Evolutionary conservation across 2,113 vertebrate species (phyloP).

Genomic region (Amia ocellicauda): DNA sequence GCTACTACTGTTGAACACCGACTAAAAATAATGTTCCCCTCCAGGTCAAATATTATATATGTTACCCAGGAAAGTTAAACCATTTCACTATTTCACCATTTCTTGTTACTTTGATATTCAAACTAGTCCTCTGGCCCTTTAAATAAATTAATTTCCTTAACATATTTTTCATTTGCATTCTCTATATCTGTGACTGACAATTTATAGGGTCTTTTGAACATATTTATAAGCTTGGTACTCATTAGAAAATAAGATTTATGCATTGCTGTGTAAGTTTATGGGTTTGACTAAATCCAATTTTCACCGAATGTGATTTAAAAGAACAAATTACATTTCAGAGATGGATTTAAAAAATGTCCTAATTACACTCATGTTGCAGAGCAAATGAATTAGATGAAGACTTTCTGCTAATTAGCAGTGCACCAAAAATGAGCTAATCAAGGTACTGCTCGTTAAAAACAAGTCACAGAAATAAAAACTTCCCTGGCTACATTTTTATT

Average conservation of each 20-base stretch:
- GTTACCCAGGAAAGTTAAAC: too few species aligned
- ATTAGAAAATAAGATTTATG: conserved; percentile 19
- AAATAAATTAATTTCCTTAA: background rate
- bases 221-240: conserved; percentile 10
- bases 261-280: conserved; percentile 3
- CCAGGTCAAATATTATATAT: too few species aligned
- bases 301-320: conserved; percentile 15
- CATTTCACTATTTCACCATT: background rate
- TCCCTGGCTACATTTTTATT: background rate
- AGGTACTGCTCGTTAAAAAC: background rate
- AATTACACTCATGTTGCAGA: conserved; percentile 16
- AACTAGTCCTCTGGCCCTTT: background rate
- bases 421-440: conserved; percentile 9
- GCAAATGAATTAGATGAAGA: conserved; percentile 8
- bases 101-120: background rate
- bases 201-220: conserved; percentile 18
- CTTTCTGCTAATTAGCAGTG: conserved; percentile 15
- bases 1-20: too few species aligned
- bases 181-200: conserved; percentile 16
- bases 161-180: background rate
- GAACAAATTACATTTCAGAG: conserved; percentile 13
- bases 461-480: conserved; percentile 4
- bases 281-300: conserved; percentile 16
- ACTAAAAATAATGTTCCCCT: too few species aligned
- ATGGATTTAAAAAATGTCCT: conserved; percentile 16